A percentile compares a stretch with the other conserved stretches of the same genome.
phyloP scores from a whole-genome alignment of 1,140 invertebrate species.

The Aphidius ervi region DNA sequence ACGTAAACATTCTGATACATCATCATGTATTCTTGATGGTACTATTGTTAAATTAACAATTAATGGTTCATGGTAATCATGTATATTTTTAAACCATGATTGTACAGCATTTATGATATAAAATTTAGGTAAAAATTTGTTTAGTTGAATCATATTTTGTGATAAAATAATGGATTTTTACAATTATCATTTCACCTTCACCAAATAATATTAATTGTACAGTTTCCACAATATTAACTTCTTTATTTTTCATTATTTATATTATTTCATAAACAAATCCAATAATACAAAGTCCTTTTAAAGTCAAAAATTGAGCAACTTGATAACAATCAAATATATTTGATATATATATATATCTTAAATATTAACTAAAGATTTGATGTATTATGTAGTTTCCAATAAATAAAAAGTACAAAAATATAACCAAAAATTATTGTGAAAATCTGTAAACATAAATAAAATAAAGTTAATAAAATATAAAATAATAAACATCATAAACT shows the following conservation, averaged over 20 bases:
- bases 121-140: conserved; percentile 86
- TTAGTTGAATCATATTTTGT: no score
- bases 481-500: conserved; percentile 2
- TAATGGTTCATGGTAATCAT: conserved; percentile 59
- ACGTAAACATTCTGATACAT: conserved; percentile 68
- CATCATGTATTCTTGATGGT: conserved; percentile 69
- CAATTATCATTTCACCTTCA: no score
- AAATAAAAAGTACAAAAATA: conserved; percentile 50
- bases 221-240: conserved; percentile 43
- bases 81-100: conserved; percentile 66
- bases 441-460: conserved; percentile 51
- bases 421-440: conserved; percentile 50
- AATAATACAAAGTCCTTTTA: conserved; percentile 50
- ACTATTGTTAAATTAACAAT: conserved; percentile 67
- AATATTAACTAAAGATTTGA: conserved; percentile 59
- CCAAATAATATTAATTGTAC: conserved; percentile 39
- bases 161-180: no score
- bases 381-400: conserved; percentile 61
- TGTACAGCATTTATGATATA: conserved; percentile 65
- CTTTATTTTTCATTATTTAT: conserved; percentile 42
- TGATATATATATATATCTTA: conserved; percentile 59
- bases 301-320: conserved; percentile 56
- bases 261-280: conserved; percentile 58
- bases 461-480: conserved; percentile 5
- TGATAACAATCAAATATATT: conserved; percentile 58